Evolutionary conservation across 2,888 invertebrate species (phyloP), one percentile per base, ranked within the genome.

Genomic region (Byasa hedistus): DNA sequence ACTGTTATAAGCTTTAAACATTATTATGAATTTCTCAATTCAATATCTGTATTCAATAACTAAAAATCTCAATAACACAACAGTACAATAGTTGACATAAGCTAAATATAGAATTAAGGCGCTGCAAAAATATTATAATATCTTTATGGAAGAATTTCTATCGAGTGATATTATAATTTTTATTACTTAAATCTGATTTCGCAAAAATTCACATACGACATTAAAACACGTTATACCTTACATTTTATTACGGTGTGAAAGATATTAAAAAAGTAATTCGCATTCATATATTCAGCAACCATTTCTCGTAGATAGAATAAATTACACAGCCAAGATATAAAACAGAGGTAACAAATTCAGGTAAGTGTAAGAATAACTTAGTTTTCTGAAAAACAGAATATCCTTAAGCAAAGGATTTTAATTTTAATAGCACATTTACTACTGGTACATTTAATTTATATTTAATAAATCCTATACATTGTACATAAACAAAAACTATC

Each of bases 281-380:
- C n/a, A 61, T 61, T 54, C 55, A 61, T 55, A 55, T 23, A 61
- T 55, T 61, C 61, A 55, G 23, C 55, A 39, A 55, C 24, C 61
- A 55, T 61, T 61, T 55, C 55, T 61, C 24, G 39, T 61, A 44
- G 39, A 61, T 55, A 24, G 55, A 44, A 61, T 61, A 61, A 44
- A 61, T 61, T 61, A 55, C 39, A 39, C 23, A 15, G 48, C 27
- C 15, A 32, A 52, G 21, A 61, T 61, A 61, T 44, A 44, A 54
- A 55, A 61, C 55, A 52, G 55, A 61, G 24, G 44, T 39, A 61
- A 61, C 21, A 61, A 61, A 19, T 39, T 22, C 36, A n/a, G n/a
- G 17, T 7, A 19, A 22, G 27, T 27, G 24, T 15, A 39, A 23
- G 21, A 39, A 8, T 12, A 55, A 39, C 23, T 61, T 39, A 39